Evolutionary conservation across 2,888 invertebrate genomes (phyloP).

Genomic region (Dorcus hopei): DNA sequence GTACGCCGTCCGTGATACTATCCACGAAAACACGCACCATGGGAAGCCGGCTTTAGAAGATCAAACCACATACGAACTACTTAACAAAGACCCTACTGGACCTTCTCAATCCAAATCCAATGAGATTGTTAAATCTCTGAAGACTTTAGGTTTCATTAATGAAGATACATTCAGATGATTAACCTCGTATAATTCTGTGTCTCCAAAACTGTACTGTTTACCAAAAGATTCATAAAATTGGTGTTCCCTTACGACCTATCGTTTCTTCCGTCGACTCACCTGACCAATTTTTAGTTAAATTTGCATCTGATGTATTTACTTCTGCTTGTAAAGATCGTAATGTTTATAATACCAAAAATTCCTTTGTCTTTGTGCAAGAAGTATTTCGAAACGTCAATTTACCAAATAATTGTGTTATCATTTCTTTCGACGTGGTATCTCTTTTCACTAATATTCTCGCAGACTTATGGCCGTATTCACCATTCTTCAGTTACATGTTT

Average conservation of each 20-base stretch:
- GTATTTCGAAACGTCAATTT: not conserved
- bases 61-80: not conserved
- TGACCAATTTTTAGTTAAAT: conserved; percentile 2
- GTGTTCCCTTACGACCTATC: conserved; percentile 8
- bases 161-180: not conserved
- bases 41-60: too few relatives aligned
- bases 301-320: conserved; percentile 1
- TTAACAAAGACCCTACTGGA: not conserved
- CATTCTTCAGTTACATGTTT: too few relatives aligned
- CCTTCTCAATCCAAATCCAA: not conserved
- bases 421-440: conserved; percentile 1
- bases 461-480: not conserved
- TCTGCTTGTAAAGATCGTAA: not conserved
- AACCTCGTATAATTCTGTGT: conserved; percentile 4
- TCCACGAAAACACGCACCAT: too few relatives aligned
- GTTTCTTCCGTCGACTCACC: conserved; percentile 2
- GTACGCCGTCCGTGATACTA: too few relatives aligned
- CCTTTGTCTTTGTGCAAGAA: not conserved
- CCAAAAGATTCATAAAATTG: conserved; percentile 5
- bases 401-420: not conserved
- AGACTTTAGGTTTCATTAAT: not conserved
- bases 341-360: not conserved
- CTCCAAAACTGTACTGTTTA: conserved; percentile 2
- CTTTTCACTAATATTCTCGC: not conserved
- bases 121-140: not conserved